phyloP scores from a whole-genome alignment of 1,140 invertebrate genomes.

The Brachionus rotundiformis region DNA sequence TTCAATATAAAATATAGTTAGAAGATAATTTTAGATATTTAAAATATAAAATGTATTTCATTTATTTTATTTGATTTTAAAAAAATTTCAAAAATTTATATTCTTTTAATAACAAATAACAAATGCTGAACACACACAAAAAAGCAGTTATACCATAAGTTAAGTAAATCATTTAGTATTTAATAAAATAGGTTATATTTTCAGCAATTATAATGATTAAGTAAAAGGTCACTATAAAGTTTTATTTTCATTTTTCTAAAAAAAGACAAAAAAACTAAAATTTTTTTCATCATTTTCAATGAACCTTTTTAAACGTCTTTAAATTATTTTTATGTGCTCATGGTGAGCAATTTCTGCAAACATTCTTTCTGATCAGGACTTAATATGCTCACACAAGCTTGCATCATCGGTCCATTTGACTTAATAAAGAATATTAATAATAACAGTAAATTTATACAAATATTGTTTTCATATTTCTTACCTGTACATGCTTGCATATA shows the following conservation, averaged over 20 bases:
- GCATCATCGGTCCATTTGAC: slow-evolving; percentile 78
- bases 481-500: slow-evolving; percentile 77
- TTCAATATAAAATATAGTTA: too few species aligned
- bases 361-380: slow-evolving; percentile 75
- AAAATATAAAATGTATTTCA: neutral
- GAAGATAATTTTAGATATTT: neutral
- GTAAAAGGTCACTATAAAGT: neutral
- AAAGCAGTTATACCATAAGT: neutral
- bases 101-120: slow-evolving; percentile 17
- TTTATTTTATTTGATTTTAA: neutral
- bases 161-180: neutral
- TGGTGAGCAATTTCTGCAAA: slow-evolving; percentile 48
- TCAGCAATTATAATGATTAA: neutral
- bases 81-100: slow-evolving; percentile 13
- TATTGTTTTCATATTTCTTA: too few species aligned
- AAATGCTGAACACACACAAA: neutral
- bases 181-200: neutral
- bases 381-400: slow-evolving; percentile 75
- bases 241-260: slow-evolving; percentile 13
- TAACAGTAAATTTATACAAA: too few species aligned
- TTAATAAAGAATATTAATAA: slow-evolving; percentile 64
- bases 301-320: neutral
- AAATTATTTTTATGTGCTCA: slow-evolving; percentile 46
- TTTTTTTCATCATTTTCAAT: neutral
- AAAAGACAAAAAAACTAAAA: slow-evolving; percentile 19